Percentiles rank a stretch among this genome's conserved stretches.
These are phyloP conservation scores for Fissipunctia ypsillon DNA, from an alignment of 2,888 invertebrate species.

Conservation along the genomic window DNA sequence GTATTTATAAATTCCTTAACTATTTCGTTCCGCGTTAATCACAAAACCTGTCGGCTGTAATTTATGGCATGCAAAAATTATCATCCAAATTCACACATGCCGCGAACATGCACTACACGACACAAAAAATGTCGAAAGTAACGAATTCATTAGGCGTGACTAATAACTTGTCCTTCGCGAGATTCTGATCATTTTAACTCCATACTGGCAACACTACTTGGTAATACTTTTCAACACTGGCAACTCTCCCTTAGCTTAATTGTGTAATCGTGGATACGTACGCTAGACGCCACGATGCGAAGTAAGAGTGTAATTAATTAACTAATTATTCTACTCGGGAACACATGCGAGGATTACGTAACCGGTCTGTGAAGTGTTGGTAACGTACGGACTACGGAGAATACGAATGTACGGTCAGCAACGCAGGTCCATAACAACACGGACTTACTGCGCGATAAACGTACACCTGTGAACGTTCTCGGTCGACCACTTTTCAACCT, in stretches of 20 bases:
- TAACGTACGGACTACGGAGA: conserved; percentile 28
- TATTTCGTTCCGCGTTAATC: conserved; percentile 2
- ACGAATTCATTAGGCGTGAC: conserved; percentile 65
- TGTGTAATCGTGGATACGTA: conserved; percentile 54
- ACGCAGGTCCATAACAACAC: background rate
- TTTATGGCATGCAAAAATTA: conserved; percentile 24
- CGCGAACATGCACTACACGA: conserved; percentile 34
- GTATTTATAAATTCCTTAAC: background rate
- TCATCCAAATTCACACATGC: conserved; percentile 23
- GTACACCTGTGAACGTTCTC: too few relatives aligned
- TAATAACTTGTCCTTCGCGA: conserved; percentile 68
- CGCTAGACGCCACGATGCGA: conserved; percentile 64
- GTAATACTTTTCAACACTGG: conserved; percentile 46
- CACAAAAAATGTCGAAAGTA: conserved; percentile 59
- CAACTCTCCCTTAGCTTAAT: conserved; percentile 59
- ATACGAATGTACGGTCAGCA: conserved; percentile 13
- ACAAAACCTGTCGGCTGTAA: conserved; percentile 11
- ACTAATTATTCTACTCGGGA: conserved; percentile 73
- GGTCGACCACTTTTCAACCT: too few relatives aligned
- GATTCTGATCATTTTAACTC: conserved; percentile 59
- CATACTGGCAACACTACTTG: conserved; percentile 29
- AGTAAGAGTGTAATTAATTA: conserved; percentile 79
- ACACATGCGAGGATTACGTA: conserved; percentile 73
- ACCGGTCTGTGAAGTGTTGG: conserved; percentile 69
- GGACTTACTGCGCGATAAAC: background rate